phyloP scores from a whole-genome alignment of 1,140 invertebrate genomes.

The Drosophila lini region DNA sequence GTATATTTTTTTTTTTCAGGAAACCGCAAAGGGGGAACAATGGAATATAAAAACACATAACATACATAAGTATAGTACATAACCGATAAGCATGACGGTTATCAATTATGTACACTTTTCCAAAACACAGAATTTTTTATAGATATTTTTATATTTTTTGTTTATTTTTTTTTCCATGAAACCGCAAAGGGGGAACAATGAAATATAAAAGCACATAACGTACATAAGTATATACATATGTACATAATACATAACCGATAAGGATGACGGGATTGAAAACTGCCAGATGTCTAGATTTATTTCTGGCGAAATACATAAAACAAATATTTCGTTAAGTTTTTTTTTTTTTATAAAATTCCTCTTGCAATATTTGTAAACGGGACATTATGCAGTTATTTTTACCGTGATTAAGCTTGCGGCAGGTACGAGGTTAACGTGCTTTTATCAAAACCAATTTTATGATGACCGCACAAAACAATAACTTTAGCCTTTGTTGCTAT shows the following conservation, averaged over 20 bases:
- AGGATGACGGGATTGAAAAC: neutral
- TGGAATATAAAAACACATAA: neutral
- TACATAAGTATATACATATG: no score
- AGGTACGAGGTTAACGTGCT: constrained; percentile 36
- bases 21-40: neutral
- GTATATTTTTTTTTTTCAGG: neutral
- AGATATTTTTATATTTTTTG: neutral
- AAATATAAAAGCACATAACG: neutral
- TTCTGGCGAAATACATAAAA: neutral
- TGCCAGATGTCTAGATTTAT: neutral
- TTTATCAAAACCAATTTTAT: constrained; percentile 27
- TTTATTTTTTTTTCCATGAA: neutral
- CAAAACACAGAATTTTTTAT: neutral
- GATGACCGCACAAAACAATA: constrained; percentile 5
- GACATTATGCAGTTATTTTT: constrained; percentile 25
- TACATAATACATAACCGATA: neutral
- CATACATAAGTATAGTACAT: no score
- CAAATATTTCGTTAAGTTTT: neutral
- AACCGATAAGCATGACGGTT: constrained; percentile 3
- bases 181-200: neutral
- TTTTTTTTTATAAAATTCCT: neutral
- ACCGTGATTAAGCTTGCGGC: constrained; percentile 15
- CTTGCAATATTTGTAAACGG: neutral
- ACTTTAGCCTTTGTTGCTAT: constrained; percentile 20
- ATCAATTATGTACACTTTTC: no score